Evolutionary conservation across 2,888 invertebrate genomes (phyloP).

Genomic region (Oscheius sp.): DNA sequence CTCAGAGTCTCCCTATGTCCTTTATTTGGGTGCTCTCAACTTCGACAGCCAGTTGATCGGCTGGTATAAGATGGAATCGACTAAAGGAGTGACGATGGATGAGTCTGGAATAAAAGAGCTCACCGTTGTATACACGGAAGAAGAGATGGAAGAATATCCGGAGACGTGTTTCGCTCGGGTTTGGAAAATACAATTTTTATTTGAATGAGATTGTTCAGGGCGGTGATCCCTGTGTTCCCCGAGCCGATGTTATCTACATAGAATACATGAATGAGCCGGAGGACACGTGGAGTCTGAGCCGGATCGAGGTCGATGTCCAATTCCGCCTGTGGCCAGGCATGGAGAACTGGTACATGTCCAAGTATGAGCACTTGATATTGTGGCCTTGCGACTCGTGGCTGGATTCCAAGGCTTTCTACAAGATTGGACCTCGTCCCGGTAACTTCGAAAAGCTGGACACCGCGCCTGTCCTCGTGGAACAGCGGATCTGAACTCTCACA

Average conservation of each 20-base stretch:
- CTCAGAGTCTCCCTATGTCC: neutral
- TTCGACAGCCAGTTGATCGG: conserved; percentile 11
- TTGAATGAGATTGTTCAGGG: too few relatives aligned
- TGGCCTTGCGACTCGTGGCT: conserved; percentile 23
- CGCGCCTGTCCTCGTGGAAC: neutral
- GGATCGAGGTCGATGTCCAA: conserved; percentile 18
- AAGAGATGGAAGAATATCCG: neutral
- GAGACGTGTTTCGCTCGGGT: neutral
- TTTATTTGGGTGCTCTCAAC: conserved; percentile 3
- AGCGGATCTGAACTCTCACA: conserved; percentile 14
- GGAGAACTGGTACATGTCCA: conserved; percentile 20
- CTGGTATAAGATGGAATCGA: neutral
- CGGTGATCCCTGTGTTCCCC: conserved; percentile 16
- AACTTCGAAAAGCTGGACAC: conserved; percentile 7
- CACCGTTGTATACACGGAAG: neutral
- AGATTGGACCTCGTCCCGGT: conserved; percentile 31
- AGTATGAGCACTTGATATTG: conserved; percentile 24
- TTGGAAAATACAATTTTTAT: too few relatives aligned
- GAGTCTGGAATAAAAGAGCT: too few relatives aligned
- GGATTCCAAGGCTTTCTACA: conserved; percentile 3
- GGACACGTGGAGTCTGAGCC: conserved; percentile 26
- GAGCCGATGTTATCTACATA: conserved; percentile 26
- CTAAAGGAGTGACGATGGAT: neutral
- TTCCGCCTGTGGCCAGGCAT: conserved; percentile 16
- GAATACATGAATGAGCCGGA: conserved; percentile 26